Conservation (phyloP, 2,888 invertebrate species). For the Drosophila robusta region DNA sequence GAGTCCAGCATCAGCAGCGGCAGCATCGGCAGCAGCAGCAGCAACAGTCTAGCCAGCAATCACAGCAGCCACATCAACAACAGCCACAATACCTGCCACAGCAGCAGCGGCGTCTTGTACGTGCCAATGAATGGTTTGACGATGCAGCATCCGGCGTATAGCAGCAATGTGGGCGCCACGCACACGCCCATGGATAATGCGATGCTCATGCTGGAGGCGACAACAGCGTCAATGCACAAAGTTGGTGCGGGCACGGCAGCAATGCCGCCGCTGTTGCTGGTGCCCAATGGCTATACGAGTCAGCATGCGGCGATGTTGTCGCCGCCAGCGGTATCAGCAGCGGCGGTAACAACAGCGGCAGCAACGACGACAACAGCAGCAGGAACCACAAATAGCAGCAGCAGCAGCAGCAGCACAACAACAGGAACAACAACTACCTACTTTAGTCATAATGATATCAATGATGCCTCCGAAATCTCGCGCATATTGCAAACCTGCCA, state of each 20-base stretch:
- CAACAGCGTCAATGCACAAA: slow-evolving; percentile 29
- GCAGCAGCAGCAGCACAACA: slow-evolving; percentile 6
- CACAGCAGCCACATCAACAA: slow-evolving; percentile 22
- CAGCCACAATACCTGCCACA: slow-evolving; percentile 21
- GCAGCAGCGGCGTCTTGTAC: slow-evolving; percentile 59
- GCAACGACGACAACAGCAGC: slow-evolving; percentile 20
- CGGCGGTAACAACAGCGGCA: slow-evolving; percentile 9
- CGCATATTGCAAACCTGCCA: slow-evolving; percentile 85
- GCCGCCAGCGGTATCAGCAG: slow-evolving; percentile 47
- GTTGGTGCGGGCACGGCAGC: slow-evolving; percentile 19
- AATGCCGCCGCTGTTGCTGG: slow-evolving; percentile 41
- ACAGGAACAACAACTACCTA: slow-evolving; percentile 44
- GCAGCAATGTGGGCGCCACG: slow-evolving; percentile 49
- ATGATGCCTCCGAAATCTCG: slow-evolving; percentile 85
- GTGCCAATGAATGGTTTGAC: slow-evolving; percentile 62
- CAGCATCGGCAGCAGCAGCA: slow-evolving; percentile 4
- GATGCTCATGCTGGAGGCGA: slow-evolving; percentile 37
- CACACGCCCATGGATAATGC: slow-evolving; percentile 34
- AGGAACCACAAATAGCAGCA: slow-evolving; percentile 11
- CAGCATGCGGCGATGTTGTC: slow-evolving; percentile 53
- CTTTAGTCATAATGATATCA: slow-evolving; percentile 83
- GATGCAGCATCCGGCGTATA: slow-evolving; percentile 61
- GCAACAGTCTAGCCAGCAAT: not conserved
- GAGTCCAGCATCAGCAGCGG: slow-evolving; percentile 5
- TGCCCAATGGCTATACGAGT: slow-evolving; percentile 57